Base-by-base conservation (phyloP, 2,888 invertebrate genomes). In the Thera obeliscata region DNA sequence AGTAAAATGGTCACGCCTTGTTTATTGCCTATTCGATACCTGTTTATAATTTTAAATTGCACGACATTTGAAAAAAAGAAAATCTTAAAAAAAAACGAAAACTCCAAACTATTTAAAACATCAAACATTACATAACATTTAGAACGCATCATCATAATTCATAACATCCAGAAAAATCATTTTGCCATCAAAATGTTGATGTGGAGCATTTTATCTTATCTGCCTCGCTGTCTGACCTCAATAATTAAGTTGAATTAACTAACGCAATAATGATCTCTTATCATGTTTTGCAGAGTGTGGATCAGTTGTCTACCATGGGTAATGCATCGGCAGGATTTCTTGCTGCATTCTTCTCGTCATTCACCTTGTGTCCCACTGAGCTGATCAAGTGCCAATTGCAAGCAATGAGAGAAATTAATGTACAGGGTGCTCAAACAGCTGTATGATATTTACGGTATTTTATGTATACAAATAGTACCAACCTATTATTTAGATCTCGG, bases 291-390 rank as follows among this genome's bases (percentile, higher is more conserved):
- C 60, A 95, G 91, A 94, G 93, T 79, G 94, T 96, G 1, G 95
- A 96, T 64, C 94, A 97, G 38, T 89, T 98, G 69, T 95, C 95
- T 64, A 92, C 96, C 0, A 74, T 97, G 43, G 95, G 96, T 61
- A 98, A 98, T 88, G 99, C 98, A 0, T 94, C 96, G 55, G 97
- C 99, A 0, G 99, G 99, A 2, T 98, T 97, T 80, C 93, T 98
- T 55, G 99, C 99, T 3, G 98, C 99, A 2, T 98, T 99, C 87
- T 99, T 99, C 87, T 99, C 99, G 0, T 98, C 99, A 0, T 95
- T 99, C 76, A 97, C 98, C 0, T 94, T 99, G 35, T 99, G 99
- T 81, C 99, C 99, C 0, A 99, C 99, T 0, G 99, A 99, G 90
- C 94, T 99, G 71, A 96, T 99, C 73, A 99, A 99, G 91, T 99